These are phyloP conservation scores for Caenorhabditis uteleia DNA, from an alignment of 2,888 invertebrate genomes.

Conservation along the genomic window DNA sequence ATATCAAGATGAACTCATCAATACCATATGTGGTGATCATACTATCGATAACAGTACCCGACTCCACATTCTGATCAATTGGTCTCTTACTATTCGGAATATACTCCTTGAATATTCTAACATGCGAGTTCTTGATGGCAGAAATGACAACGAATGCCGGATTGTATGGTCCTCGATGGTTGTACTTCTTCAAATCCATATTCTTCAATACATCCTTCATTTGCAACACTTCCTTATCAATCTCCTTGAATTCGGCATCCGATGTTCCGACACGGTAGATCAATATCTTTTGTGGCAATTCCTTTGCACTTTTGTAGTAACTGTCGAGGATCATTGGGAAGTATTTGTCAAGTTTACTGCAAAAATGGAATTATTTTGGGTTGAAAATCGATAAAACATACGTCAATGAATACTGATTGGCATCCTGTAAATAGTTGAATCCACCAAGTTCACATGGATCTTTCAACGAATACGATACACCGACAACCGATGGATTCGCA, in stretches of 20 bases:
- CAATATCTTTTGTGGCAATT: conserved; percentile 30
- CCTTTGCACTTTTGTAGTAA: no score
- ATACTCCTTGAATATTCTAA: conserved; percentile 11
- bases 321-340: no score
- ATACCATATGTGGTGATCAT: conserved; percentile 15
- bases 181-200: no score
- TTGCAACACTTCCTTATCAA: conserved; percentile 16
- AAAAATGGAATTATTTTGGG: background rate
- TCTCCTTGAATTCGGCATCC: conserved; percentile 28
- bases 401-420: conserved; percentile 8
- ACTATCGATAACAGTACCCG: conserved; percentile 37
- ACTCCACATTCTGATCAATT: conserved; percentile 36
- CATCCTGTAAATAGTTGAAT: conserved; percentile 19
- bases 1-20: no score
- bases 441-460: conserved; percentile 21
- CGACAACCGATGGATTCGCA: conserved; percentile 46
- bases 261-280: conserved; percentile 31
- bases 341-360: background rate
- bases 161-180: no score
- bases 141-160: conserved; percentile 23
- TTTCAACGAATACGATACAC: conserved; percentile 23
- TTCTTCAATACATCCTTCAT: conserved; percentile 8
- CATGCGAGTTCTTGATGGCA: conserved; percentile 12
- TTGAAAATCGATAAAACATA: background rate
- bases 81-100: conserved; percentile 10